phyloP scores from a whole-genome alignment of 2,113 vertebrate genomes.

The Cephalopholis sonnerati region DNA sequence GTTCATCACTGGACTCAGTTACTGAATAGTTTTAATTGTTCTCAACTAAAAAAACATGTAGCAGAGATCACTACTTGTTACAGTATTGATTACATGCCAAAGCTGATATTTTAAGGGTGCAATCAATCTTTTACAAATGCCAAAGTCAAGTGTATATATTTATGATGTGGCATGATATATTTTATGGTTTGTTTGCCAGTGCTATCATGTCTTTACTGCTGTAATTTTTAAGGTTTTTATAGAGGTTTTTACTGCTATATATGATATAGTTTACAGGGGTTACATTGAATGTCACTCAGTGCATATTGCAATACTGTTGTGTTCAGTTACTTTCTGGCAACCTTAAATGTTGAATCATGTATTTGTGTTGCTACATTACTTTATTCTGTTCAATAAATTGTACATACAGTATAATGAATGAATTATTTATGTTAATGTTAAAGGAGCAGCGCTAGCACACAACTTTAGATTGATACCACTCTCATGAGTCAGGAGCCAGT shows the following conservation, averaged over 20 bases:
- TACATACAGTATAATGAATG: not conserved
- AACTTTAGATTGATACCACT: too few species aligned
- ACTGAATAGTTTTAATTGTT: not conserved
- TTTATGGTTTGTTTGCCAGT: conserved; percentile 2
- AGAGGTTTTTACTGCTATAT: not conserved
- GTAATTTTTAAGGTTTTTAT: conserved; percentile 4
- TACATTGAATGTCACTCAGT: not conserved
- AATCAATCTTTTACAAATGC: conserved; percentile 15
- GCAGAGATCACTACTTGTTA: not conserved
- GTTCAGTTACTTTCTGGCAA: not conserved
- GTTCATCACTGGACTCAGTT: conserved; percentile 19
- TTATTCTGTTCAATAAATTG: conserved; percentile 32
- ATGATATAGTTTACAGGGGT: conserved; percentile 28
- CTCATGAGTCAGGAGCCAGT: too few species aligned
- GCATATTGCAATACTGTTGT: conserved; percentile 2
- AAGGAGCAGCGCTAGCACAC: not conserved
- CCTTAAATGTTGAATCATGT: not conserved
- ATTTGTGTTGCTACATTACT: not conserved
- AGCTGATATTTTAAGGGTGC: conserved; percentile 24
- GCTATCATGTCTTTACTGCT: conserved; percentile 1
- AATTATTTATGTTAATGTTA: not conserved
- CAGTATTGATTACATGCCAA: not conserved
- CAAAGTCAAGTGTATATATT: conserved; percentile 22
- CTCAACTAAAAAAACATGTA: not conserved
- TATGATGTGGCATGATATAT: conserved; percentile 19